These are phyloP conservation scores for Picathartes gymnocephalus DNA, from an alignment of 2,113 vertebrate species.

Conservation along the genomic window DNA sequence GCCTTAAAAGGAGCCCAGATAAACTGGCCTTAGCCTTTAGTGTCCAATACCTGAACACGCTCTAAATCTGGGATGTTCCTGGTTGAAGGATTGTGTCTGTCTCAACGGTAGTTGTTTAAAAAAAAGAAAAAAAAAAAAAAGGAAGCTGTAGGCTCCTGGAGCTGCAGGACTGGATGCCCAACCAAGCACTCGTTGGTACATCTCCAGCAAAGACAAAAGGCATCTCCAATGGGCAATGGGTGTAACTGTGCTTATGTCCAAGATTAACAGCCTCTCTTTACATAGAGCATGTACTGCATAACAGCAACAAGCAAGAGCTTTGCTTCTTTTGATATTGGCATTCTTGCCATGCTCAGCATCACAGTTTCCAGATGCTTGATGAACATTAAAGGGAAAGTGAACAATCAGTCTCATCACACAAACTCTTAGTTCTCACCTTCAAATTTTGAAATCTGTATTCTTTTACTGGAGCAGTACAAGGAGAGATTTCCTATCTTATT, in stretches of 20 bases:
- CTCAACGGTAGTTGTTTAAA: not conserved
- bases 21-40: not conserved
- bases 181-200: not conserved
- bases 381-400: not conserved
- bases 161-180: not conserved
- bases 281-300: not conserved
- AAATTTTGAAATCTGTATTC: not conserved
- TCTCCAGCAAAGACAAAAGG: not conserved
- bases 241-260: not conserved
- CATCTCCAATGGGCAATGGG: not conserved
- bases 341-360: not conserved
- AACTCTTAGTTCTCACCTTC: not conserved
- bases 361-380: not conserved
- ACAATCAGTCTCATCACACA: not conserved
- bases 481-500: not conserved
- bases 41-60: not conserved
- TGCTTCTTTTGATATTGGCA: not conserved
- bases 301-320: not conserved
- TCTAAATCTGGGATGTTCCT: not conserved
- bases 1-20: not conserved
- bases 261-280: not conserved
- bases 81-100: not conserved
- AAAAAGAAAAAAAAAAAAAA: not conserved
- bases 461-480: not conserved
- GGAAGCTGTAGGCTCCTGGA: not conserved